Evolutionary conservation across 2,113 vertebrate genomes (phyloP).

Genomic region (Plotosus lineatus): DNA sequence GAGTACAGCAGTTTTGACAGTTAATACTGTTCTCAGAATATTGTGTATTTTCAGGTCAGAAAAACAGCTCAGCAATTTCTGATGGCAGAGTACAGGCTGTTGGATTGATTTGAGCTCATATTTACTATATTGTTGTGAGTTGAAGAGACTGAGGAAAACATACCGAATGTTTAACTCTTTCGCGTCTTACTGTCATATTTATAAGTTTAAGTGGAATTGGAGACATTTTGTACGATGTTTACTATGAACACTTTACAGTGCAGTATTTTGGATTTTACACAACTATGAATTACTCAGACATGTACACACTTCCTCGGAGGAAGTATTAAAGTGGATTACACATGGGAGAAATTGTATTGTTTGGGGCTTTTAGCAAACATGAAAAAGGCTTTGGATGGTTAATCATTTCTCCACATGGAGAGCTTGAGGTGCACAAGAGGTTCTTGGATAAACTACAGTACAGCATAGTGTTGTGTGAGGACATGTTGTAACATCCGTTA

Average conservation of each 20-base stretch:
- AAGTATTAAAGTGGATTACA: neutral
- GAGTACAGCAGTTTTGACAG: conserved; percentile 16
- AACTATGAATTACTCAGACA: neutral
- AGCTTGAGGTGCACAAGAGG: neutral
- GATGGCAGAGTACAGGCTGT: neutral
- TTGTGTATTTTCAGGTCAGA: conserved; percentile 13
- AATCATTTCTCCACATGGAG: neutral
- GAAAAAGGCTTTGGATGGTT: neutral
- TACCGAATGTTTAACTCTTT: neutral
- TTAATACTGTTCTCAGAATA: conserved; percentile 4
- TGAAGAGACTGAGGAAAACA: neutral
- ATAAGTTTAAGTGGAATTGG: neutral
- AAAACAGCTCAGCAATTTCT: conserved; percentile 10
- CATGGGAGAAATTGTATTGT: neutral
- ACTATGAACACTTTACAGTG: neutral
- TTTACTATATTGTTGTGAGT: conserved; percentile 8
- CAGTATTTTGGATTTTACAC: neutral
- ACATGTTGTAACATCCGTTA: conserved; percentile 7
- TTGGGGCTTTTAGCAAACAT: conserved; percentile 15
- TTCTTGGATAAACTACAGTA: neutral
- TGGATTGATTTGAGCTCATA: neutral
- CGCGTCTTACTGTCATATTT: neutral
- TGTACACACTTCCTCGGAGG: neutral
- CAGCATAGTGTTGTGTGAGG: neutral
- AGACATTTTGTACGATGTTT: neutral